Evolutionary conservation across 2,888 invertebrate species (phyloP).

Genomic region (Polietes domitor): DNA sequence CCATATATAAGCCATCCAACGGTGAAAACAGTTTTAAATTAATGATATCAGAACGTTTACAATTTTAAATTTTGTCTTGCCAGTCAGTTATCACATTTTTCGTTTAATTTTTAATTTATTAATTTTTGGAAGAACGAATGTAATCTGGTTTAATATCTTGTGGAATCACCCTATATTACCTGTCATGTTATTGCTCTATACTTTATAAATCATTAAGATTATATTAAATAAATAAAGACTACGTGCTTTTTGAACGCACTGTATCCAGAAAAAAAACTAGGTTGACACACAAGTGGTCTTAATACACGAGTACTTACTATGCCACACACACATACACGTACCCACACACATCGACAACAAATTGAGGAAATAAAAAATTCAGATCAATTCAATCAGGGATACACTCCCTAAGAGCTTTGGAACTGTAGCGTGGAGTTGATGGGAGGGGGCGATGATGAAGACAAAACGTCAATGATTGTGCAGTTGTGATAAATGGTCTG

Average conservation of each 20-base stretch:
- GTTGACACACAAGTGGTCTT: constrained; percentile 25
- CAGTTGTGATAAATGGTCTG: not conserved
- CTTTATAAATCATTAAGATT: too few relatives aligned
- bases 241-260: not conserved
- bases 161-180: too few relatives aligned
- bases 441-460: not conserved
- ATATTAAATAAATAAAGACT: too few relatives aligned
- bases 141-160: too few relatives aligned
- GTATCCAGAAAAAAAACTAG: not conserved
- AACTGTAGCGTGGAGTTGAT: not conserved
- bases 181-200: too few relatives aligned
- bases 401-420: not conserved
- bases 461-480: not conserved
- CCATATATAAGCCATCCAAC: too few relatives aligned
- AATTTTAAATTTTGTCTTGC: too few relatives aligned
- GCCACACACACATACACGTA: constrained; percentile 1
- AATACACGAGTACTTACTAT: constrained; percentile 12
- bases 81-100: too few relatives aligned
- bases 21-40: too few relatives aligned
- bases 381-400: constrained; percentile 16
- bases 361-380: constrained; percentile 7
- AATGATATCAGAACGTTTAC: too few relatives aligned
- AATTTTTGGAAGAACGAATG: too few relatives aligned
- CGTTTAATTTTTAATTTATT: too few relatives aligned
- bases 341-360: not conserved